Conservation (phyloP, 2,888 invertebrate genomes). For the Caenorhabditis virilis region DNA sequence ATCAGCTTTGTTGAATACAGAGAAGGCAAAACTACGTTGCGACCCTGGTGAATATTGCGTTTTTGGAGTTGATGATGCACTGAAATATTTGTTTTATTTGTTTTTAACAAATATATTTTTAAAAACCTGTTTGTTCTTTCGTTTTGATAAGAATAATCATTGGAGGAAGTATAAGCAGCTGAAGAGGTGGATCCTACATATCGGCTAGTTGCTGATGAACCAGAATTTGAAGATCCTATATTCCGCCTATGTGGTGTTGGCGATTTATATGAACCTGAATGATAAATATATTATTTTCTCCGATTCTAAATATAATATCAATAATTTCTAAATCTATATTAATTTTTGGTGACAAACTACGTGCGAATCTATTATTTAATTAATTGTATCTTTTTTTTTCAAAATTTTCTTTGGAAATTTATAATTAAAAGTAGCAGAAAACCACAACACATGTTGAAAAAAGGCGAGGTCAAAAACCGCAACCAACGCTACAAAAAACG, state of each 20-base stretch:
- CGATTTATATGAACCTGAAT: constrained; percentile 40
- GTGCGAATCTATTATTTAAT: too few species aligned
- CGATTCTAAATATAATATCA: too few species aligned
- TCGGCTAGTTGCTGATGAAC: constrained; percentile 18
- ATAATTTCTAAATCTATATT: too few species aligned
- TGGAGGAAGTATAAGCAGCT: constrained; percentile 11
- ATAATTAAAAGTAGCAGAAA: too few species aligned
- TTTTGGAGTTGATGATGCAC: constrained; percentile 29
- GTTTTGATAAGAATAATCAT: constrained; percentile 29
- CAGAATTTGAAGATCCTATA: constrained; percentile 36
- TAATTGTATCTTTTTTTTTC: too few species aligned
- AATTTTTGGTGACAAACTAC: too few species aligned
- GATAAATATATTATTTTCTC: too few species aligned
- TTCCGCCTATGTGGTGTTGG: constrained; percentile 52
- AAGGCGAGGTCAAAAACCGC: too few species aligned
- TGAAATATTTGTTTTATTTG: neutral
- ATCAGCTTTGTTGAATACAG: constrained; percentile 43
- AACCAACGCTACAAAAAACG: too few species aligned
- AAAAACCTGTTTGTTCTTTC: constrained; percentile 30
- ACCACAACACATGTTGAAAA: too few species aligned
- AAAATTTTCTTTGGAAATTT: too few species aligned
- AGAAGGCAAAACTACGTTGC: constrained; percentile 43
- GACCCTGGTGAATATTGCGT: constrained; percentile 39
- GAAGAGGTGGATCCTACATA: constrained; percentile 18
- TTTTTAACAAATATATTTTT: neutral